Percentiles rank a stretch among this genome's conserved stretches.
These are phyloP conservation scores for Ramphastos sulfuratus DNA, from an alignment of 2,113 vertebrate species.

Conservation along the genomic window DNA sequence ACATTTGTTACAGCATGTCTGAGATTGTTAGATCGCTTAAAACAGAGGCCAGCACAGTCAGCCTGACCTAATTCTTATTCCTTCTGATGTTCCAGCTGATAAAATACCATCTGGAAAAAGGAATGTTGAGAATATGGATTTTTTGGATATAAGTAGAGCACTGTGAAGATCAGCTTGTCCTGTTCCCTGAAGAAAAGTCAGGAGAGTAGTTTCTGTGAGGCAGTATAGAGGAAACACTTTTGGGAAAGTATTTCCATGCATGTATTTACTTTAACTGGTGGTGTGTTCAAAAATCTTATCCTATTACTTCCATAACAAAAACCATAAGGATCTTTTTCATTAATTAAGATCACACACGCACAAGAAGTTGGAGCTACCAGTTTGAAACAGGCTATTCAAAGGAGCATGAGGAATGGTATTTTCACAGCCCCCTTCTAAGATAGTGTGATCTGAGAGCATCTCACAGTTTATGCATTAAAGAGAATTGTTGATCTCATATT, in stretches of 20 bases:
- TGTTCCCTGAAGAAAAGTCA: neutral
- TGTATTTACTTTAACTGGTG: neutral
- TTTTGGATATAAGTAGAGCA: neutral
- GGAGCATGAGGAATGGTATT: neutral
- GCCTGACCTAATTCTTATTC: neutral
- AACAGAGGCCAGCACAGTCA: neutral
- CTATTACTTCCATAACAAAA: neutral
- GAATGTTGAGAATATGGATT: neutral
- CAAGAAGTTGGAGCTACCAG: neutral
- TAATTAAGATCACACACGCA: neutral
- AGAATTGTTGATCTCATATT: neutral
- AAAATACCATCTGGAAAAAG: conserved; percentile 36
- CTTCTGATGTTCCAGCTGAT: conserved; percentile 42
- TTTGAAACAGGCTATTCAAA: neutral
- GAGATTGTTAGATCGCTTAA: neutral
- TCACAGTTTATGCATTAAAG: neutral
- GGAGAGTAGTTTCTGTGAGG: neutral
- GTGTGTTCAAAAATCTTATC: neutral
- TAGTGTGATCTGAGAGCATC: neutral
- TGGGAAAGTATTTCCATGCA: neutral
- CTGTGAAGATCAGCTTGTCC: neutral
- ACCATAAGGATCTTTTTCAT: neutral
- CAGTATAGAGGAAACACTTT: neutral
- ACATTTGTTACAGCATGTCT: neutral
- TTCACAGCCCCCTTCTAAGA: neutral